Conservation (phyloP, 2,797 vertebrate genomes). For the Geotrypetes seraphini region DNA sequence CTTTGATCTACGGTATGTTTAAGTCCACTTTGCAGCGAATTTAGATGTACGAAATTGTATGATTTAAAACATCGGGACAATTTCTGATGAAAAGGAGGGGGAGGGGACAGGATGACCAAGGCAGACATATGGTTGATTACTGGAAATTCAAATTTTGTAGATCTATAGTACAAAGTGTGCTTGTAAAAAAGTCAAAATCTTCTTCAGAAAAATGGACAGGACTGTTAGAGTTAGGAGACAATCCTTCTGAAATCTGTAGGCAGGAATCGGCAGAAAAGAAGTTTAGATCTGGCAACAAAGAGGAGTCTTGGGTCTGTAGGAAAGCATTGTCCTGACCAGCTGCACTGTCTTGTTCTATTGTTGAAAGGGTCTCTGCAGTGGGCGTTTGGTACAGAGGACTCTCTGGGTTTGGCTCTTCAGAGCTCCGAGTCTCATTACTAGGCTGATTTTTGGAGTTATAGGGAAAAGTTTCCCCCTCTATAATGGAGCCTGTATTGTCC, state of each 20-base stretch:
- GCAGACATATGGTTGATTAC: constrained; percentile 3
- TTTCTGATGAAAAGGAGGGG: accelerated
- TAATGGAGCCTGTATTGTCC: constrained; percentile 51
- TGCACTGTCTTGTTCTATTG: constrained; percentile 21
- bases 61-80: neutral
- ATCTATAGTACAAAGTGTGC: constrained; percentile 85
- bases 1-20: neutral
- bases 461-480: constrained; percentile 43
- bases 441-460: constrained; percentile 24
- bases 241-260: constrained; percentile 51
- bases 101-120: neutral
- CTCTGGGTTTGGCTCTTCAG: constrained; percentile 27
- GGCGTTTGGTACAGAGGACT: constrained; percentile 40
- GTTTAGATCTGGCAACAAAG: constrained; percentile 64
- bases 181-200: constrained; percentile 85
- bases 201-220: constrained; percentile 83
- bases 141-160: constrained; percentile 63
- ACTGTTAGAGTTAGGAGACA: constrained; percentile 70
- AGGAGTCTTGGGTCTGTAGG: constrained; percentile 49
- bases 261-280: constrained; percentile 71
- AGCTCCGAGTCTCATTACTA: constrained; percentile 43
- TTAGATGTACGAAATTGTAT: neutral
- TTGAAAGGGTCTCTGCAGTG: constrained; percentile 32
- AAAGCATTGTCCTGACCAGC: constrained; percentile 42
- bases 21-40: neutral